These are phyloP conservation scores for Trachurus trachurus DNA, from an alignment of 2,797 vertebrate species.

Conservation along the genomic window DNA sequence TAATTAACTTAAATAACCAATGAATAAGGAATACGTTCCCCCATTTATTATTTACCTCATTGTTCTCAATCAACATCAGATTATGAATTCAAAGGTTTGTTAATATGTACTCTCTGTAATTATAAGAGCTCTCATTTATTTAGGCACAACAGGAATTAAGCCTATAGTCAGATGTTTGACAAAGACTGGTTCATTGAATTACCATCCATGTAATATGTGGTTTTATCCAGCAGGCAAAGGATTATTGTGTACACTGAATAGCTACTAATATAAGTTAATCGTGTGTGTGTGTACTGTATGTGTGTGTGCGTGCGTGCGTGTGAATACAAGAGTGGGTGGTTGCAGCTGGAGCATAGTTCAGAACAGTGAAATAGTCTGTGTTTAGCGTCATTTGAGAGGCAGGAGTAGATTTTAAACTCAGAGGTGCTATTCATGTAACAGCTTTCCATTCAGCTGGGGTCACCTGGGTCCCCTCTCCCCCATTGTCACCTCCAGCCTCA, in stretches of 20 bases:
- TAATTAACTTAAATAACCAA: conserved; percentile 75
- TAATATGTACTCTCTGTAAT: conserved; percentile 76
- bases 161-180: conserved; percentile 61
- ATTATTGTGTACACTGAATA: conserved; percentile 44
- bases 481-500: conserved; percentile 81
- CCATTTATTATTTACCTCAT: conserved; percentile 73
- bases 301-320: conserved; percentile 42
- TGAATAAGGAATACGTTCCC: conserved; percentile 66
- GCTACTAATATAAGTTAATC: conserved; percentile 59
- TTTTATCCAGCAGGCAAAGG: conserved; percentile 51
- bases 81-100: conserved; percentile 79
- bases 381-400: conserved; percentile 68
- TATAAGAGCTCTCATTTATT: conserved; percentile 77
- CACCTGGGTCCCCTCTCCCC: conserved; percentile 76
- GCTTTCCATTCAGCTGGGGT: conserved; percentile 78
- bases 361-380: conserved; percentile 64
- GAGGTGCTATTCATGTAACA: conserved; percentile 80
- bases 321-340: conserved; percentile 52
- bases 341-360: conserved; percentile 60
- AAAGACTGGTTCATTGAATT: conserved; percentile 74
- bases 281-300: conserved; percentile 41
- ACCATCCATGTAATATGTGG: conserved; percentile 53
- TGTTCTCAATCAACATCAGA: conserved; percentile 83
- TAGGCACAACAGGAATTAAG: conserved; percentile 70
- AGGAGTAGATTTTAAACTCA: conserved; percentile 68